Evolutionary conservation across 2,888 invertebrate genomes (phyloP), one percentile per base, ranked within the genome.

Genomic region (Epirrhoe alternata): DNA sequence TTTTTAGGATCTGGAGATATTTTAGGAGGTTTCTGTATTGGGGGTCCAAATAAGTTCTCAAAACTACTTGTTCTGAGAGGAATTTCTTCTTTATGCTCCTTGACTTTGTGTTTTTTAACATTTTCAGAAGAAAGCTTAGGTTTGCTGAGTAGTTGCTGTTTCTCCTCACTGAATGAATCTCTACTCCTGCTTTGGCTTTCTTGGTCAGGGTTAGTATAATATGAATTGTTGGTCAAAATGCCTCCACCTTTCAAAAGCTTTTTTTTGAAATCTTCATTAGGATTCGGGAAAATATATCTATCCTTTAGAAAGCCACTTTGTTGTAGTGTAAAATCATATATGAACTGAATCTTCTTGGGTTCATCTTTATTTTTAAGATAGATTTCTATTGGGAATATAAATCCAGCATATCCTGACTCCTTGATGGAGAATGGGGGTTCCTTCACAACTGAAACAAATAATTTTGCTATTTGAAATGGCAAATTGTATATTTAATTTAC

Each of bases 331-430:
- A 99, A 94, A 88, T 99, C 98, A 93, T 99, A 99, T 61, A 95
- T 94, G 85, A 96, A 96, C 76, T 94, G 94, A 79, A 97, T 96
- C 81, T 96, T 97, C 85, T 97, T 97, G 8, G 98, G 98, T 82
- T 98, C 98, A 86, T 97, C 97, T 85, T 97, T 97, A 86, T 97
- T 98, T 77, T 96, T 97, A 74, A 98, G 94, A 86, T 97, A 96
- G 74, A 99, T 96, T 82, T 98, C 98, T 79, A 99, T 98, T 0
- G 97, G 97, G 67, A 99, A 94, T 55, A 95, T 94, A 86, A 99
- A 99, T 38, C 99, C 98, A 67, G 98, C 99, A 94, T 99, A 99
- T 6, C 99, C 99, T n/a, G 97, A 97, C 86, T 99, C 98, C 77
- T 96, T 96, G 35, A 99, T 95, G 57, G 95, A 92, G 90, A 97